phyloP scores from a whole-genome alignment of 2,888 invertebrate genomes.

The Spialia ferax region DNA sequence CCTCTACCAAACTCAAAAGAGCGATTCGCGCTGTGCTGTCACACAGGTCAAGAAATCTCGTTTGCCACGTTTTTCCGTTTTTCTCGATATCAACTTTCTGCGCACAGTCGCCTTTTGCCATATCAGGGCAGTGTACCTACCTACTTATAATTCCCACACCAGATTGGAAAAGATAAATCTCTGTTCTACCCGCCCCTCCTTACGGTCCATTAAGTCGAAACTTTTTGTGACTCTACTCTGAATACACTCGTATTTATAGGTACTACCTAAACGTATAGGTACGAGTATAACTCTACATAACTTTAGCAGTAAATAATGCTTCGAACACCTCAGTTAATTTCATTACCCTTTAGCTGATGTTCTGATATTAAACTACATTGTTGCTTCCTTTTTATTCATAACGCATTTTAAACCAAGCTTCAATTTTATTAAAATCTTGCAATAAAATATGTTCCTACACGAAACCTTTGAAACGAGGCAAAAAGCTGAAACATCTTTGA shows the following conservation, averaged over 20 bases:
- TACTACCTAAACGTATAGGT: not conserved
- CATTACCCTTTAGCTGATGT: constrained; percentile 49
- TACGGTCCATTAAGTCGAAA: constrained; percentile 64
- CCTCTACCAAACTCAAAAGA: too few relatives aligned
- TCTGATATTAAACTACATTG: constrained; percentile 60
- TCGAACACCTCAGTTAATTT: constrained; percentile 45
- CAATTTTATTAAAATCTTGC: constrained; percentile 67
- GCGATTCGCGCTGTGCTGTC: too few relatives aligned
- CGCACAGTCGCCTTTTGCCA: too few relatives aligned
- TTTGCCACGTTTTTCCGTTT: too few relatives aligned
- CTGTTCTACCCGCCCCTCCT: constrained; percentile 65
- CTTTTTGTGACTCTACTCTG: constrained; percentile 47
- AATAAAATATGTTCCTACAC: constrained; percentile 66
- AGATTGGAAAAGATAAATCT: constrained; percentile 83
- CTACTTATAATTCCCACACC: constrained; percentile 65
- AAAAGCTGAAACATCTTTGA: constrained; percentile 72
- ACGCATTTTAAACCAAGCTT: constrained; percentile 61
- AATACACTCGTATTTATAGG: constrained; percentile 43
- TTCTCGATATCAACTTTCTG: too few relatives aligned
- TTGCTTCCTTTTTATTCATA: constrained; percentile 56
- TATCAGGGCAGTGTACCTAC: too few relatives aligned
- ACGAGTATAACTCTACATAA: constrained; percentile 46
- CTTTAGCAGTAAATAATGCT: constrained; percentile 48
- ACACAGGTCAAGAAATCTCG: too few relatives aligned
- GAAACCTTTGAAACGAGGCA: constrained; percentile 65